Percentiles rank a stretch among this genome's conserved stretches.
These are phyloP conservation scores for Forbesichthys papilliferus DNA, from an alignment of 2,113 vertebrate genomes.

Conservation along the genomic window DNA sequence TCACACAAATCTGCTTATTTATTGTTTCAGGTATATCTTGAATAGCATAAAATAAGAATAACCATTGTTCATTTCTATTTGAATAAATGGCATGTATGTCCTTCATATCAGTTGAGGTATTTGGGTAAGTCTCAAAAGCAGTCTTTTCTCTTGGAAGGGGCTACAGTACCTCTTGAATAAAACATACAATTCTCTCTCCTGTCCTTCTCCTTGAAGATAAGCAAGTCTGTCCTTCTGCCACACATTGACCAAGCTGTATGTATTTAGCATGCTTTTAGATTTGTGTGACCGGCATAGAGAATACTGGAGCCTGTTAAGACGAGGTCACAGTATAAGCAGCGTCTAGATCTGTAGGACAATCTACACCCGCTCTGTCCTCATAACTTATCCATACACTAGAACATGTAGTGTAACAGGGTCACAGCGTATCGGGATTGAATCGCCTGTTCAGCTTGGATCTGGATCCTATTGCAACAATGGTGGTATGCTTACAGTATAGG, in stretches of 20 bases:
- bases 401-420: slow-evolving; percentile 3
- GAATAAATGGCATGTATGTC: background rate
- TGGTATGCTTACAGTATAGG: no score
- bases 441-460: no score
- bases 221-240: slow-evolving; percentile 16
- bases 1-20: background rate
- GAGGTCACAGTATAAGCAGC: slow-evolving; percentile 65
- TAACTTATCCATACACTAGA: background rate
- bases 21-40: background rate
- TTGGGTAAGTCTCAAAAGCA: background rate
- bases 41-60: background rate
- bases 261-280: slow-evolving; percentile 47
- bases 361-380: slow-evolving; percentile 8
- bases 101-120: background rate
- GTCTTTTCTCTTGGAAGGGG: background rate
- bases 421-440: background rate
- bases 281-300: slow-evolving; percentile 31
- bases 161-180: slow-evolving; percentile 2
- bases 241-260: slow-evolving; percentile 15
- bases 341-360: slow-evolving; percentile 19
- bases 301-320: slow-evolving; percentile 49
- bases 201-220: slow-evolving; percentile 26
- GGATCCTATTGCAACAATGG: no score
- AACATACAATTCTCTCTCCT: background rate
- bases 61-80: background rate